phyloP scores from a whole-genome alignment of 2,888 invertebrate genomes.

The Exephanes ischioxanthus region DNA sequence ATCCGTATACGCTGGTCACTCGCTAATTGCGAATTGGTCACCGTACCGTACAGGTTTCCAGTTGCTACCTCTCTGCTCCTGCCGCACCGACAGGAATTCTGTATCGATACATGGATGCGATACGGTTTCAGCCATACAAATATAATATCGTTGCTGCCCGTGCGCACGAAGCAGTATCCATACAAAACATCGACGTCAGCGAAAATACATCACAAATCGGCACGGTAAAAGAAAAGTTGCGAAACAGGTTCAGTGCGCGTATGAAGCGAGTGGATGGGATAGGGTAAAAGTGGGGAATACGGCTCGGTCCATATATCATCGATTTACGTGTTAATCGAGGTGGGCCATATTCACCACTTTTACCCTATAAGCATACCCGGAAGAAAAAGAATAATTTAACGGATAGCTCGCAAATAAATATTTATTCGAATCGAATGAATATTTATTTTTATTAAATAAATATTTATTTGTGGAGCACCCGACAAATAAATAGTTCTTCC shows the following conservation, averaged over 20 bases:
- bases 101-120: background rate
- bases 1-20: conserved; percentile 33
- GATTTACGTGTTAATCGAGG: no score
- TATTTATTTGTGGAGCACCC: no score
- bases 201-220: background rate
- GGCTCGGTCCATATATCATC: no score
- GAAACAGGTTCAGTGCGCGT: background rate
- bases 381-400: no score
- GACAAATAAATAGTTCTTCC: no score
- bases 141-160: background rate
- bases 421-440: no score
- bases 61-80: conserved; percentile 4
- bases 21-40: conserved; percentile 48
- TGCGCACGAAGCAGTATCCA: background rate
- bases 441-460: no score
- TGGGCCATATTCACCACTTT: no score
- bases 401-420: no score
- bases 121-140: background rate
- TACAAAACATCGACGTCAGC: background rate
- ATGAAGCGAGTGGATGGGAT: background rate
- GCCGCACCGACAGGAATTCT: background rate
- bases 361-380: no score
- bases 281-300: no score
- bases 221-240: background rate
- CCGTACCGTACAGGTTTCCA: conserved; percentile 27